phyloP scores from a whole-genome alignment of 2,113 vertebrate species.

The Thinocorus orbignyianus region DNA sequence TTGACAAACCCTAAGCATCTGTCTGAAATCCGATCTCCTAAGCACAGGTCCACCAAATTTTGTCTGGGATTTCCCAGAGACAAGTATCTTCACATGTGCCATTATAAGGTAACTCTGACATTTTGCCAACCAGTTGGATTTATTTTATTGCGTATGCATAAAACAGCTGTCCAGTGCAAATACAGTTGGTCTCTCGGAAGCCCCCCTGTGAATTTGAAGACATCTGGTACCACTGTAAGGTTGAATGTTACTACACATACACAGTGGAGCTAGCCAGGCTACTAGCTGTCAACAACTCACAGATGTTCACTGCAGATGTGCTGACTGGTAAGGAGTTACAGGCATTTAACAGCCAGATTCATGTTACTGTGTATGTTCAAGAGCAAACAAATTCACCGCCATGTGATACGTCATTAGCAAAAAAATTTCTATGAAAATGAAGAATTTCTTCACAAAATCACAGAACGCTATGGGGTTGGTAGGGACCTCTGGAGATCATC shows the following conservation, averaged over 20 bases:
- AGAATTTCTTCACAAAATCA: neutral
- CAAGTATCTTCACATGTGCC: neutral
- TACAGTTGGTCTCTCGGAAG: neutral
- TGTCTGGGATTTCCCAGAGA: neutral
- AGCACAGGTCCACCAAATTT: neutral
- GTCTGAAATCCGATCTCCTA: neutral
- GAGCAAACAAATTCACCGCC: neutral
- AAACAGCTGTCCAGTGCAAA: neutral
- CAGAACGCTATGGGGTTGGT: too few species aligned
- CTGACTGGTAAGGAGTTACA: neutral
- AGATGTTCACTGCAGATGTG: neutral
- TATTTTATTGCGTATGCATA: neutral
- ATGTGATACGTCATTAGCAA: neutral
- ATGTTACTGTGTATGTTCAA: accelerated
- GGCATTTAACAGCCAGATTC: neutral
- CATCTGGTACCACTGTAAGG: neutral
- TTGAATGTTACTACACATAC: neutral
- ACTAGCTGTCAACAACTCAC: neutral
- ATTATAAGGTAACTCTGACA: neutral
- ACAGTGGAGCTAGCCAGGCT: neutral
- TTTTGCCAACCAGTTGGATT: neutral
- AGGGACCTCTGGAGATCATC: too few species aligned
- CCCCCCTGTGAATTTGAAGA: neutral
- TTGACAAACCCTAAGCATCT: neutral
- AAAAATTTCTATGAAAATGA: neutral